A percentile compares a stretch with the other conserved stretches of the same genome.
Conservation (phyloP, 2,797 vertebrate genomes). For the Lagocephalus sceleratus region DNA sequence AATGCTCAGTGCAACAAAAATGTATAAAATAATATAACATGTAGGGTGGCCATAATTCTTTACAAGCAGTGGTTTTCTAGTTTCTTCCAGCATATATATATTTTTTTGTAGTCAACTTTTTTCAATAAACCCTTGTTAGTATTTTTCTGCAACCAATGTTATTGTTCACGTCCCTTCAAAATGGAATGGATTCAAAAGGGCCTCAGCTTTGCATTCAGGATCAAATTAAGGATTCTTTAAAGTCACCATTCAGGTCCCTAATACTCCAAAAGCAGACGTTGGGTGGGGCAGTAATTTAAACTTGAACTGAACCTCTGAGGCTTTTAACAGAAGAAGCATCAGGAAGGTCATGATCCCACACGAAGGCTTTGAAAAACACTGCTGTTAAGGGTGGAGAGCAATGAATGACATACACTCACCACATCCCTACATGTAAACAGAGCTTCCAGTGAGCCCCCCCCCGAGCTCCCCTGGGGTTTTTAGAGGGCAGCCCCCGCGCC, state of each 20-base stretch:
- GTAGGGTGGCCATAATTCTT: too few relatives aligned
- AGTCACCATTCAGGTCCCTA: constrained; percentile 6
- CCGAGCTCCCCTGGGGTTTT: constrained; percentile 44
- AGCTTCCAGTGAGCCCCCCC: constrained; percentile 57
- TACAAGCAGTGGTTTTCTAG: constrained; percentile 57
- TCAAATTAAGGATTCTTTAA: constrained; percentile 7
- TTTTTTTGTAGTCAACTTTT: constrained; percentile 4
- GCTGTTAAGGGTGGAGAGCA: constrained; percentile 40
- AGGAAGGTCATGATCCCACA: constrained; percentile 15
- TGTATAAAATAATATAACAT: too few relatives aligned
- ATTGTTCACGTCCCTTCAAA: not conserved
- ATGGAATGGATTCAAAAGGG: not conserved
- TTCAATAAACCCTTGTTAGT: not conserved
- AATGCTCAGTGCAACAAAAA: not conserved
- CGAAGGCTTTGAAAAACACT: constrained; percentile 54
- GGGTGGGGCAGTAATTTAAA: constrained; percentile 15
- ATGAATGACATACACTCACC: constrained; percentile 72
- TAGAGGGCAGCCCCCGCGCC: constrained; percentile 83
- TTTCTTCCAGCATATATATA: constrained; percentile 4
- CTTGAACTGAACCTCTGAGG: constrained; percentile 7
- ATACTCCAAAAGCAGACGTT: constrained; percentile 9
- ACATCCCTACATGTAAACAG: constrained; percentile 59
- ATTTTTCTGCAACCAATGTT: not conserved
- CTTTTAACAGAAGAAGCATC: constrained; percentile 2
- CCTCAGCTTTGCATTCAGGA: not conserved